These are phyloP conservation scores for Noctilio leporinus DNA, from an alignment of 2,113 vertebrate genomes.

Conservation along the genomic window DNA sequence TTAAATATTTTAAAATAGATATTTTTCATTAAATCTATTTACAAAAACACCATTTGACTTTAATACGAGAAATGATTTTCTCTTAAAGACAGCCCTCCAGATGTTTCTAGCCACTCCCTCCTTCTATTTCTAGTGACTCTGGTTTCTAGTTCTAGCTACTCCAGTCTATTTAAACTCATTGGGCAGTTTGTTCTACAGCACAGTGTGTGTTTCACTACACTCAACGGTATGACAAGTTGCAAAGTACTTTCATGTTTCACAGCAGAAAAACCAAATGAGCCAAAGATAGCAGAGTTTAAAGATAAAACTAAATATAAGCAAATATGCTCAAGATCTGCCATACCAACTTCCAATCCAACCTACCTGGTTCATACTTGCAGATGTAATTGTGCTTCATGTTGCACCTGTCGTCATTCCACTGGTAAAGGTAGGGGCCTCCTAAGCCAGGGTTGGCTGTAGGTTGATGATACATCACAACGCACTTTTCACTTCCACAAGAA, in stretches of 20 bases:
- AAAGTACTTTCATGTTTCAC: background rate
- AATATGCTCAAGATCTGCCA: background rate
- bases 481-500: conserved; percentile 96
- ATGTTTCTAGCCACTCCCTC: background rate
- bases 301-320: background rate
- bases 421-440: conserved; percentile 93
- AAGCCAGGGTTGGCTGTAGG: conserved; percentile 90
- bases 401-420: conserved; percentile 98
- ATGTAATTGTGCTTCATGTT: conserved; percentile 99
- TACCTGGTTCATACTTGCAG: conserved; percentile 95
- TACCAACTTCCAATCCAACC: background rate
- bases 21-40: background rate
- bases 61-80: background rate
- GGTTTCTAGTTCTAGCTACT: background rate
- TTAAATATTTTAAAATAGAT: background rate
- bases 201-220: background rate
- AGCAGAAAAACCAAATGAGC: background rate
- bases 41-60: background rate
- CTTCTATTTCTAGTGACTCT: background rate
- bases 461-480: conserved; percentile 99
- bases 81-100: background rate
- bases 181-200: background rate
- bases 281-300: background rate
- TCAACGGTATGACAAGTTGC: background rate
- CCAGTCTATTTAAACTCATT: background rate